Evolutionary conservation across 2,797 vertebrate genomes (phyloP), one percentile per base, ranked within the genome.

Genomic region (Epinephelus awoara): DNA sequence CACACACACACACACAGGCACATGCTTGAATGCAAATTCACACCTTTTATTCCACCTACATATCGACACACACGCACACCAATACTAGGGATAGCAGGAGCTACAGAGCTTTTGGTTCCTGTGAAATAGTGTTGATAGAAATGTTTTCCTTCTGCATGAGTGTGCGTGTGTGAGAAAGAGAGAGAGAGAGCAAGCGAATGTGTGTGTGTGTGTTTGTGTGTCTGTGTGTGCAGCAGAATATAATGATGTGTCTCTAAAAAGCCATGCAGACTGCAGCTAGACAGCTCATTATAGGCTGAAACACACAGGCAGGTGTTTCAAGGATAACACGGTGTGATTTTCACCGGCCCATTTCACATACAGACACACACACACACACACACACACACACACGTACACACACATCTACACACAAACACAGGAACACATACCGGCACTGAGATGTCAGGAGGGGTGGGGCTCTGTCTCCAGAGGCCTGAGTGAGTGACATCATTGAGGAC

Each of bases 401-500:
- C 54, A 67, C 80, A 79, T 71, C 69, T 74, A 79, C 75, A 67
- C 34, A 34, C 34, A 34, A 34, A 63, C 51, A 50, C 63, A 55
- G 3, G 17, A 47, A 29, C 79, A 71, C 78, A 82, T 21, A 69
- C 52, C 25, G 3, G 75, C 69, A 82, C 51, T 57, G 76, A 88
- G 66, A 77, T 73, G 71, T 81, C 80, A 80, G 81, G 27, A 85
- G 84, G 84, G 92, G 92, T 77, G 86, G 88, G 88, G 93, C 82
- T 75, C 71, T 68, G 52, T 93, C 89, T 90, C 85, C 72, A 55
- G 86, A 86, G 90, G 85, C 83, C 86, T 58, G 4, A 71, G 79
- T 91, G 84, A 92, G 89, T 94, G 94, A 95, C 94, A 93, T 96
- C 94, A 93, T 82, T 76, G 89, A 89, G 89, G 93, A 95, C 87